phyloP scores from a whole-genome alignment of 2,797 vertebrate genomes.

The Tapirus indicus region DNA sequence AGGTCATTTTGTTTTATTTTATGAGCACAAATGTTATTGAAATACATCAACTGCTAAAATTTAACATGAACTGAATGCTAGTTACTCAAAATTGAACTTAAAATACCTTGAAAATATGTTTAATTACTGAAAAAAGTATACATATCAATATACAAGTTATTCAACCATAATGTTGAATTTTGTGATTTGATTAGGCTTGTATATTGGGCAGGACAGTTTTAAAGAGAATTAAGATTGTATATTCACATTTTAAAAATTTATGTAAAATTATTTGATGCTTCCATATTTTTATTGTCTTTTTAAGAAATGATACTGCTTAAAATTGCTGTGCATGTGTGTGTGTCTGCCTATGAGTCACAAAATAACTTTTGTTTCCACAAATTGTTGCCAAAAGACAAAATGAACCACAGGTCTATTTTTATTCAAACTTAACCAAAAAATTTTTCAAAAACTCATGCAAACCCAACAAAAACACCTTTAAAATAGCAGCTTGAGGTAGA shows the following conservation, averaged over 20 bases:
- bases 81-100: slow-evolving; percentile 50
- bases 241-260: neutral
- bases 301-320: neutral
- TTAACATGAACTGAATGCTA: slow-evolving; percentile 52
- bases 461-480: neutral
- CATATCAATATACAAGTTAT: slow-evolving; percentile 19
- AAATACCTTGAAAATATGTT: slow-evolving; percentile 13
- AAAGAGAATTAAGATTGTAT: neutral
- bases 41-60: neutral
- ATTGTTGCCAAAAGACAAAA: neutral
- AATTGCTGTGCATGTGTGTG: neutral
- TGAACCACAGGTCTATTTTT: neutral
- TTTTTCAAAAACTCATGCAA: neutral
- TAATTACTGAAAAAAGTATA: neutral
- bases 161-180: slow-evolving; percentile 63
- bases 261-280: neutral
- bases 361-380: neutral
- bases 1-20: slow-evolving; percentile 63
- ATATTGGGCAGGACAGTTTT: slow-evolving; percentile 60
- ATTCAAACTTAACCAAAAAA: neutral
- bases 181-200: slow-evolving; percentile 72
- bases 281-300: neutral
- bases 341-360: neutral
- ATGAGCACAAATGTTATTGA: slow-evolving; percentile 12
- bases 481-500: neutral